A percentile compares a stretch with the other conserved stretches of the same genome.
These are phyloP conservation scores for Hirudo medicinalis DNA, from an alignment of 1,140 invertebrate species.

Conservation along the genomic window DNA sequence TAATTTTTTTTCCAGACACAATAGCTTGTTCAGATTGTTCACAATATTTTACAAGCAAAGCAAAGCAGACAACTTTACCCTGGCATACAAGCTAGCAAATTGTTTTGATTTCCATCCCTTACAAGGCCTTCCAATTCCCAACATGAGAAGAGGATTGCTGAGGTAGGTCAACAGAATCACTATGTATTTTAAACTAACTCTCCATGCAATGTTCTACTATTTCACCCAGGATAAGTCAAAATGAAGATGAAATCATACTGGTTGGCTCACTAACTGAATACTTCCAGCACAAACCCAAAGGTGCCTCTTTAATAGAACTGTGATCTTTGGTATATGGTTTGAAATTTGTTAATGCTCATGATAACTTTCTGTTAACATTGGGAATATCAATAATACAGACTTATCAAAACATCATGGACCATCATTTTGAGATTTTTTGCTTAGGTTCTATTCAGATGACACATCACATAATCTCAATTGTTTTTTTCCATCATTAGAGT, in stretches of 20 bases:
- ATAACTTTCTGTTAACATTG: too few species aligned
- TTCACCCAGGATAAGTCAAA: not conserved
- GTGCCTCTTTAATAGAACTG: too few species aligned
- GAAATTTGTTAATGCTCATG: too few species aligned
- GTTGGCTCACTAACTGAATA: slow-evolving; percentile 3
- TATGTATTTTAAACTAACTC: not conserved
- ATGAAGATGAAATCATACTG: slow-evolving; percentile 1
- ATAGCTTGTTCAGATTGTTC: not conserved
- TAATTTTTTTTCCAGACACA: not conserved
- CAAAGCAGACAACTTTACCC: not conserved
- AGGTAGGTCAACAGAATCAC: not conserved
- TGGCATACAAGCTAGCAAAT: not conserved
- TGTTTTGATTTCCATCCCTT: not conserved
- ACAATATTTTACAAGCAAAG: slow-evolving; percentile 2
- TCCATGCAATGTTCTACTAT: not conserved
- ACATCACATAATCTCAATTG: too few species aligned
- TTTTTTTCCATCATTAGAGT: too few species aligned
- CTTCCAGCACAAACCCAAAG: not conserved
- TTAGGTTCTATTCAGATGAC: too few species aligned
- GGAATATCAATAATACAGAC: too few species aligned
- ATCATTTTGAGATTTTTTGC: too few species aligned
- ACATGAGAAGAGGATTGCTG: slow-evolving; percentile 4
- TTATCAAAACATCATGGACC: too few species aligned
- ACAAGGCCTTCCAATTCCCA: not conserved
- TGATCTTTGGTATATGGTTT: too few species aligned